phyloP scores from a whole-genome alignment of 1,140 invertebrate species.

The Solenopsis fugax region DNA sequence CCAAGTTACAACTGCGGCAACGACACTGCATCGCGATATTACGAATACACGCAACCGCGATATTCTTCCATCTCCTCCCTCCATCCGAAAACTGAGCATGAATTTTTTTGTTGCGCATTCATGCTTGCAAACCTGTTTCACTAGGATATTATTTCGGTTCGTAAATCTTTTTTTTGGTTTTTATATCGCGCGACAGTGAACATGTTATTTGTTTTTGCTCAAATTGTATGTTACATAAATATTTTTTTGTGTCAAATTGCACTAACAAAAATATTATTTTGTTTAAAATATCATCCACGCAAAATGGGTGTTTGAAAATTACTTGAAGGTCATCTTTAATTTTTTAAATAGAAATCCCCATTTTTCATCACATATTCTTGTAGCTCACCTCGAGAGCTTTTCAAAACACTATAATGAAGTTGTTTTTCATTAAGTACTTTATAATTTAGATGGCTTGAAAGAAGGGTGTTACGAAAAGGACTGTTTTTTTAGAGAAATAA shows the following conservation, averaged over 20 bases:
- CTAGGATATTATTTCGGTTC: constrained; percentile 1
- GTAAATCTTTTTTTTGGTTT: not conserved
- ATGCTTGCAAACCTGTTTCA: not conserved
- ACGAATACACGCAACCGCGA: constrained; percentile 11
- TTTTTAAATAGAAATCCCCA: too few species aligned
- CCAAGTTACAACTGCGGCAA: constrained; percentile 32
- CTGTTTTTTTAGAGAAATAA: too few species aligned
- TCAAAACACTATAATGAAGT: too few species aligned
- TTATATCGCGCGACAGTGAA: not conserved
- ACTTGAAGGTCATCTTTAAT: too few species aligned
- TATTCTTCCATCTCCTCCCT: not conserved
- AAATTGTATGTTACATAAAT: constrained; percentile 14
- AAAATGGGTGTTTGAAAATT: too few species aligned
- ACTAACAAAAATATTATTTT: constrained; percentile 18
- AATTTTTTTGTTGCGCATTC: not conserved
- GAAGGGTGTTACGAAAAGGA: too few species aligned
- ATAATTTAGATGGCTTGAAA: too few species aligned
- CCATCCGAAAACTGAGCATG: not conserved
- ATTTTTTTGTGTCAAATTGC: constrained; percentile 13
- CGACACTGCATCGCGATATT: constrained; percentile 26
- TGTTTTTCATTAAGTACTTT: too few species aligned
- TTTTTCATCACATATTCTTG: too few species aligned
- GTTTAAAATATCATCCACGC: constrained; percentile 12
- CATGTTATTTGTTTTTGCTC: not conserved
- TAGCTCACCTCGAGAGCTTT: too few species aligned